Conservation (phyloP, 2,113 vertebrate species). For the Tautogolabrus adspersus region DNA sequence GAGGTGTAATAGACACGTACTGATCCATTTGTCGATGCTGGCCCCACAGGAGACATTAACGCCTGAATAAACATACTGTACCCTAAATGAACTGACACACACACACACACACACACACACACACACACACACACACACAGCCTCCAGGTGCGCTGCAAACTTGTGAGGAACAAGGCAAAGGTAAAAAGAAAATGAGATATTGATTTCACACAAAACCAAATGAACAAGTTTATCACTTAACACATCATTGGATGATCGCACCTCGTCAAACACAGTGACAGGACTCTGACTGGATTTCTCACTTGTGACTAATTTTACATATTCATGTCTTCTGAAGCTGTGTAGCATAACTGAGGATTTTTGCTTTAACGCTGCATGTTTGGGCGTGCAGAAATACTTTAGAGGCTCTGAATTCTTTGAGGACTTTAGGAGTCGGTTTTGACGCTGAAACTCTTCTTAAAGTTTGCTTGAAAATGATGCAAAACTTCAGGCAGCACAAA, state of each 20-base stretch:
- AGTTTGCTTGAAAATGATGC: constrained; percentile 3
- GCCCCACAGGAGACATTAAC: background rate
- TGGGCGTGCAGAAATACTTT: background rate
- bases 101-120: background rate
- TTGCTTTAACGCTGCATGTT: background rate
- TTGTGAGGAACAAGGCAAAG: background rate
- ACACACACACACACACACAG: too few relatives aligned
- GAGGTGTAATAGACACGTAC: constrained; percentile 10
- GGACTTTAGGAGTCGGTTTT: background rate
- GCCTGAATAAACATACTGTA: constrained; percentile 6
- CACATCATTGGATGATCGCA: constrained; percentile 1
- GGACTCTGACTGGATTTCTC: constrained; percentile 18
- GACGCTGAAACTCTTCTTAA: background rate
- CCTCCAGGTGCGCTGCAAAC: background rate
- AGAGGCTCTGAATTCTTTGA: background rate
- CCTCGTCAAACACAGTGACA: constrained; percentile 24
- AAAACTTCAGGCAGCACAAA: constrained; percentile 6
- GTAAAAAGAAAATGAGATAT: background rate
- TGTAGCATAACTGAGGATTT: background rate
- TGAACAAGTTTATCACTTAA: background rate
- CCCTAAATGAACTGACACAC: constrained; percentile 23
- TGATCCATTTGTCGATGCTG: constrained; percentile 5
- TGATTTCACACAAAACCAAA: constrained; percentile 37
- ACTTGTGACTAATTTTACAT: constrained; percentile 9
- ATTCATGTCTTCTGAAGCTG: constrained; percentile 1